Evolutionary conservation across 2,888 invertebrate genomes (phyloP).

Genomic region (Catocala nupta): DNA sequence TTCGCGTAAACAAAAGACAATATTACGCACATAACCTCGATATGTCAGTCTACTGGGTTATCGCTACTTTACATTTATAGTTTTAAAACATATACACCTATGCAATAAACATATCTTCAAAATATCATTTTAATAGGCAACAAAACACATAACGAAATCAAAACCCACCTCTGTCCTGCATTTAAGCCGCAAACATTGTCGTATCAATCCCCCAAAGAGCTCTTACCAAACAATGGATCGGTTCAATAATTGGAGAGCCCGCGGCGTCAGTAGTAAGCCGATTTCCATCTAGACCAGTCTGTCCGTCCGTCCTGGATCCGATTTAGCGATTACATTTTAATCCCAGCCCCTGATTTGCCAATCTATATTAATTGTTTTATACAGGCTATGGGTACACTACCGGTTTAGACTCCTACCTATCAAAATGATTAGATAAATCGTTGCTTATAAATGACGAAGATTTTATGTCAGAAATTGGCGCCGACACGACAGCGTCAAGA

Average conservation of each 20-base stretch:
- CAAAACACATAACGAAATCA: neutral
- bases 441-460: no score
- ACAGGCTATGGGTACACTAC: slow-evolving; percentile 11
- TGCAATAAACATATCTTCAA: no score
- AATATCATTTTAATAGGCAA: no score
- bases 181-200: slow-evolving; percentile 23
- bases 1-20: no score
- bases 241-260: slow-evolving; percentile 62
- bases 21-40: no score
- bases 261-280: slow-evolving; percentile 66
- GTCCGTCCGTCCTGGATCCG: slow-evolving; percentile 47
- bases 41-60: no score
- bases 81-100: no score
- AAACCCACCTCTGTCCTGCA: neutral
- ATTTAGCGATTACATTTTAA: slow-evolving; percentile 58
- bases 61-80: no score
- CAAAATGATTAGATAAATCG: no score
- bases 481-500: no score
- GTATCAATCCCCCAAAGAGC: slow-evolving; percentile 36
- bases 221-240: slow-evolving; percentile 57
- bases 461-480: no score
- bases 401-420: no score
- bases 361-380: slow-evolving; percentile 47
- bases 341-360: slow-evolving; percentile 42
- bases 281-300: slow-evolving; percentile 51